phyloP scores from a whole-genome alignment of 2,797 vertebrate species.

The Gobionotothen gibberifrons region DNA sequence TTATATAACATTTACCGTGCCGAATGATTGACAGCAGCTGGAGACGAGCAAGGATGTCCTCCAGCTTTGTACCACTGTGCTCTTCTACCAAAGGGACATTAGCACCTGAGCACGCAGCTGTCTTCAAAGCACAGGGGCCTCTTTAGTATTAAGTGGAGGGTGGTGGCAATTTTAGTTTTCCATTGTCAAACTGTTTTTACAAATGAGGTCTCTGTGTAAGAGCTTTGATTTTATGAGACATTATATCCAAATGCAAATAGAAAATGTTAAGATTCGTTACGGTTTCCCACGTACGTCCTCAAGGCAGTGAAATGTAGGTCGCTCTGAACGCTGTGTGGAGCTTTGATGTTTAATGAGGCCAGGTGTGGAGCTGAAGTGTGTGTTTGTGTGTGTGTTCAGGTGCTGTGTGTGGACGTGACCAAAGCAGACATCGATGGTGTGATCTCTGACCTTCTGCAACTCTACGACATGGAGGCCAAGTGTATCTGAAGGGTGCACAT shows the following conservation, averaged over 20 bases:
- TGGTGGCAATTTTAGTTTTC: constrained; percentile 3
- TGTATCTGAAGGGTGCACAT: constrained; percentile 78
- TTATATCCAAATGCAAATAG: constrained; percentile 36
- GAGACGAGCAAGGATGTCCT: not conserved
- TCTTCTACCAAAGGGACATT: constrained; percentile 13
- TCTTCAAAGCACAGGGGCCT: constrained; percentile 16
- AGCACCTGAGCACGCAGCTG: not conserved
- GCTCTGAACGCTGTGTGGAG: constrained; percentile 39
- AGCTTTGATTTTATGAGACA: constrained; percentile 16
- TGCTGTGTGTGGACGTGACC: constrained; percentile 88
- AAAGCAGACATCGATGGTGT: constrained; percentile 87
- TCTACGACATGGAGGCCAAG: constrained; percentile 92
- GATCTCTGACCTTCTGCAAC: constrained; percentile 88
- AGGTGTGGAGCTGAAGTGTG: constrained; percentile 47
- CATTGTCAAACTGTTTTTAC: constrained; percentile 14
- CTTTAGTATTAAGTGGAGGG: constrained; percentile 3
- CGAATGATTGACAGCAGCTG: not conserved
- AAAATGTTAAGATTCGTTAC: constrained; percentile 17
- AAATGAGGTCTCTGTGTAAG: constrained; percentile 34
- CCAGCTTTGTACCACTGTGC: not conserved
- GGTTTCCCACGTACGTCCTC: constrained; percentile 37
- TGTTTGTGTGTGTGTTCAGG: constrained; percentile 65
- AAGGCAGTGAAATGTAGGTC: constrained; percentile 43
- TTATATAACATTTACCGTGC: not conserved
- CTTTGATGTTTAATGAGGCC: constrained; percentile 53